Evolutionary conservation across 2,888 invertebrate genomes (phyloP).

Genomic region (Cantharis rufa): DNA sequence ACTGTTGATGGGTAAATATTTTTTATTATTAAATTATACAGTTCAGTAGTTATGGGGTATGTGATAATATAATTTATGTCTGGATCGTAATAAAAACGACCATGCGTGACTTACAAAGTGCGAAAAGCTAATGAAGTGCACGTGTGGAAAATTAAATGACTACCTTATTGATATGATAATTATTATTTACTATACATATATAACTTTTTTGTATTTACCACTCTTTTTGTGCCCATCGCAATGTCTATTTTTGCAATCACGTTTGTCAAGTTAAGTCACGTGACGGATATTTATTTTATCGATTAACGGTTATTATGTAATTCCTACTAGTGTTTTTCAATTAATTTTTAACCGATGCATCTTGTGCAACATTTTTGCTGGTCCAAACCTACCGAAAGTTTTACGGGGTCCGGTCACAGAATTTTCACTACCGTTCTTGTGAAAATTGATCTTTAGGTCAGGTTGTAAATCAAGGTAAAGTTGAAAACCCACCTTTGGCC

Average conservation of each 20-base stretch:
- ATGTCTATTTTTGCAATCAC: neutral
- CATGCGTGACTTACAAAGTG: neutral
- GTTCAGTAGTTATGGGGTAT: neutral
- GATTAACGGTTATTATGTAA: neutral
- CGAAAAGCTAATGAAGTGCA: neutral
- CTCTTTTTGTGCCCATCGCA: neutral
- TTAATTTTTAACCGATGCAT: neutral
- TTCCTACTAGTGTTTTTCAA: too few species aligned
- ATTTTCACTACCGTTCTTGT: too few species aligned
- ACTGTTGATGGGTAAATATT: conserved; percentile 60
- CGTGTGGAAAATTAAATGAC: neutral
- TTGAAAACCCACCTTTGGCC: neutral
- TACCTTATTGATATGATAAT: neutral
- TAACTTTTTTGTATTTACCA: neutral
- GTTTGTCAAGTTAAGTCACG: neutral
- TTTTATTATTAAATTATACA: neutral
- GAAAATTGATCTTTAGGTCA: too few species aligned
- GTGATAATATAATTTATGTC: neutral
- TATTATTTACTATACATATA: neutral
- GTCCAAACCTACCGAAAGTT: neutral
- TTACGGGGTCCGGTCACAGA: too few species aligned
- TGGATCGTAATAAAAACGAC: neutral
- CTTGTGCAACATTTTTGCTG: neutral
- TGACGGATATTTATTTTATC: neutral
- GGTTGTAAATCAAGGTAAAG: neutral